Evolutionary conservation across 2,888 invertebrate genomes (phyloP).

Genomic region (Branchellion lobata): DNA sequence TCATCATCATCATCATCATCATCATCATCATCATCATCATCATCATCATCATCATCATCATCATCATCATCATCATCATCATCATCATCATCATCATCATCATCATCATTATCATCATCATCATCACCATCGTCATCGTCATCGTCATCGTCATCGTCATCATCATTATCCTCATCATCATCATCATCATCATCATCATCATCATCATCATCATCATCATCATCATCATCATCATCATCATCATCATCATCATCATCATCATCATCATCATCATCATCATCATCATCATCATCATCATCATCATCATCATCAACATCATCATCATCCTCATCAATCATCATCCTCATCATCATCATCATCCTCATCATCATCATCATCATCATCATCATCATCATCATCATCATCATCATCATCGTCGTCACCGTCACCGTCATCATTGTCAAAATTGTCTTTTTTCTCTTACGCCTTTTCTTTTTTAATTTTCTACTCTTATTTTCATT

Average conservation of each 20-base stretch:
- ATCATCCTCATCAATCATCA: constrained; percentile 26
- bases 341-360: constrained; percentile 34
- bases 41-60: constrained; percentile 21
- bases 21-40: neutral
- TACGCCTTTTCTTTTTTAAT: too few species aligned
- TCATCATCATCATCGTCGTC: too few species aligned
- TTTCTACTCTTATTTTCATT: too few species aligned
- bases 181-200: constrained; percentile 32
- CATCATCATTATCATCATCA: constrained; percentile 42
- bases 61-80: constrained; percentile 47
- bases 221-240: constrained; percentile 41
- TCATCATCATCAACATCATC: constrained; percentile 40
- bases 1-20: neutral
- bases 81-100: constrained; percentile 46
- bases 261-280: constrained; percentile 46
- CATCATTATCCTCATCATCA: too few species aligned
- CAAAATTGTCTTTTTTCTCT: too few species aligned
- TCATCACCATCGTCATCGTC: constrained; percentile 37
- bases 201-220: constrained; percentile 40
- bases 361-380: constrained; percentile 30
- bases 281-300: constrained; percentile 44
- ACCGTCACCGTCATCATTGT: too few species aligned
- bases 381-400: constrained; percentile 40
- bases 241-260: constrained; percentile 46
- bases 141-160: constrained; percentile 22